A percentile compares a stretch with the other conserved stretches of the same genome.
These are phyloP conservation scores for Contarinia nasturtii DNA, from an alignment of 1,140 invertebrate species.

Conservation along the genomic window DNA sequence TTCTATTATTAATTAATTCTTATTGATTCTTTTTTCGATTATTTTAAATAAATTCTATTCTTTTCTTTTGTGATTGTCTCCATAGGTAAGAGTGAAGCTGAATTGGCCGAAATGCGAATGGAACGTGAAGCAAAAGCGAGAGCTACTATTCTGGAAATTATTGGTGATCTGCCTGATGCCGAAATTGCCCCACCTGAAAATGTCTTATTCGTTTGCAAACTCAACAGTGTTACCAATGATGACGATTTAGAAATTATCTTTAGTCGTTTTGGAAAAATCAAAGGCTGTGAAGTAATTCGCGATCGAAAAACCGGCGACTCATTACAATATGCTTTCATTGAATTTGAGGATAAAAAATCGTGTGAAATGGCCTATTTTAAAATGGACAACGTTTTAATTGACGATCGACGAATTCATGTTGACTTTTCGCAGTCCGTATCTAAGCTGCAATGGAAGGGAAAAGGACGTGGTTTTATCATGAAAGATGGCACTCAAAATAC, in stretches of 20 bases:
- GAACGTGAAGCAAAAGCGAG: conserved; percentile 88
- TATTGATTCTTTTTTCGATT: too few relatives aligned
- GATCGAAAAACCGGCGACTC: conserved; percentile 88
- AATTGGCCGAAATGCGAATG: conserved; percentile 75
- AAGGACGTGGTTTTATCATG: conserved; percentile 32
- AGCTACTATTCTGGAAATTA: conserved; percentile 95
- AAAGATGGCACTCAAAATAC: not conserved
- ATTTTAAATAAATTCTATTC: too few relatives aligned
- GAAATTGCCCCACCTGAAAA: conserved; percentile 98
- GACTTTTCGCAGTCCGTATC: conserved; percentile 98
- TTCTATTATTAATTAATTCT: too few relatives aligned
- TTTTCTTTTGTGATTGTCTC: too few relatives aligned
- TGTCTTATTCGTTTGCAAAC: conserved; percentile 97
- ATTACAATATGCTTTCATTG: conserved; percentile 97
- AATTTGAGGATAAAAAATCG: conserved; percentile 85
- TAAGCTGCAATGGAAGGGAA: conserved; percentile 74
- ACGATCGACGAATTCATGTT: conserved; percentile 95
- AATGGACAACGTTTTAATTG: conserved; percentile 99
- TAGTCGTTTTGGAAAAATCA: conserved; percentile 86
- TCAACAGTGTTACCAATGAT: conserved; percentile 98
- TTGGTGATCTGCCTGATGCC: conserved; percentile 92
- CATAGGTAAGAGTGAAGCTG: conserved; percentile 62
- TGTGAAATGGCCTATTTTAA: conserved; percentile 99
- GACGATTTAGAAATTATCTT: conserved; percentile 98
- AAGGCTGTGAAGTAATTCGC: conserved; percentile 91